Conservation (phyloP, 2,113 vertebrate species). For the Cololabis saira region DNA sequence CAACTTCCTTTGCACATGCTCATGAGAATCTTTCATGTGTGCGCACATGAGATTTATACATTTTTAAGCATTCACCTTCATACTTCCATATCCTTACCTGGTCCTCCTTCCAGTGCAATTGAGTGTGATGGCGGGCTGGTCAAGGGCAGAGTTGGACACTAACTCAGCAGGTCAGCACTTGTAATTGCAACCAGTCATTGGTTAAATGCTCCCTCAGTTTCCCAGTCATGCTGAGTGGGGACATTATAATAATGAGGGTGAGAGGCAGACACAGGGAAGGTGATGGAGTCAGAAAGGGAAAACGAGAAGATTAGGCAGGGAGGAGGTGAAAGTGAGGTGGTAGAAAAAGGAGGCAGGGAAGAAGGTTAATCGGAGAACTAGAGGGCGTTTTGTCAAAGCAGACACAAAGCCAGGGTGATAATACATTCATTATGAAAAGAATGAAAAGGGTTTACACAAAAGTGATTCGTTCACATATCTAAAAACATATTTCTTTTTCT, state of each 20-base stretch:
- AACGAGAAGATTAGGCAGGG: constrained; percentile 1
- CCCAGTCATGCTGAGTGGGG: constrained; percentile 35
- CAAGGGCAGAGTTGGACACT: constrained; percentile 60
- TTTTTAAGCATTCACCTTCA: constrained; percentile 22
- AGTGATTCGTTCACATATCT: background rate
- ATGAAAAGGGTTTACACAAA: constrained; percentile 15
- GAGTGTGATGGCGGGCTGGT: constrained; percentile 37
- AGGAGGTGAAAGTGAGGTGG: constrained; percentile 23
- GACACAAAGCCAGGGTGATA: background rate
- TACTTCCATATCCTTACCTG: constrained; percentile 5
- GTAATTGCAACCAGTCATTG: constrained; percentile 65
- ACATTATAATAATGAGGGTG: constrained; percentile 66
- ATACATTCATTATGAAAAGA: background rate
- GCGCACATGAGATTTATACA: background rate
- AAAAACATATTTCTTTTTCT: background rate
- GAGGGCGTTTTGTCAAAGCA: background rate
- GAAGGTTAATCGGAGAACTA: constrained; percentile 31
- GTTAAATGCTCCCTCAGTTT: constrained; percentile 57
- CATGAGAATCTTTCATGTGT: background rate
- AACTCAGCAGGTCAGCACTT: constrained; percentile 61
- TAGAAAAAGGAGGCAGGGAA: background rate
- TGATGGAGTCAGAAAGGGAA: background rate
- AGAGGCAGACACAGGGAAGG: constrained; percentile 16
- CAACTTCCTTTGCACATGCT: constrained; percentile 44
- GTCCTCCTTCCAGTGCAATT: constrained; percentile 15